Base-by-base conservation (phyloP, 64 coral and sea anemone species). In the Porites lutea region DNA sequence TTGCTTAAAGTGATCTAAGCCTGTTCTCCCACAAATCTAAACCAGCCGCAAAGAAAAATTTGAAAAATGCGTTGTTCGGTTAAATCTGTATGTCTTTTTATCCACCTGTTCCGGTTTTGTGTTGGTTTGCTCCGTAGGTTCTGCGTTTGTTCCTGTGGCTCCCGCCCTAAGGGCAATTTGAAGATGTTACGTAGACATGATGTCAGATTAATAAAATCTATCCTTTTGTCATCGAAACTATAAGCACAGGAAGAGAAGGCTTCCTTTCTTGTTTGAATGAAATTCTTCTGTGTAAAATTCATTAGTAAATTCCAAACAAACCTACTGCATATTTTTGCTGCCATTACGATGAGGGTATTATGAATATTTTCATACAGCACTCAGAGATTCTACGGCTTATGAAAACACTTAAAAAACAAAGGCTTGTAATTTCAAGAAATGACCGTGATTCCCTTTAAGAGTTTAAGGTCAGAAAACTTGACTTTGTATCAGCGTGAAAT, bases 221-320 rank as follows among this genome's bases (percentile, higher is more conserved):
- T 84, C 55, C 22, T 6, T 61, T 84, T 84, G 47, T 84, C 63
- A 48, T 84, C 59, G 7, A 43, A 65, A 68, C 3, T 68, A 2
- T 48, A n/a, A 65, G 48, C 61, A 84, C 62, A 67, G 81, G 81
- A 84, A 67, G 48, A 68, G 64, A 19, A 16, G 50, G 16, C 47
- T 21, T 84, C 27, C 27, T 0, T 37, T 61, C 20, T 84, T 84
- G 46, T 84, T 76, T 51, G 13, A 84, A 46, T 84, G 61, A 52
- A 84, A 84, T 84, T 84, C 81, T 23, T 69, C 19, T 66, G 46
- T 22, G 81, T 51, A 13, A 84, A 84, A 84, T 68, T 68, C 81
- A 48, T 65, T 55, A 7, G 16, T 51, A 20, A 59, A 37, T 3
- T 3, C 8, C 37, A 6, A 12, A 54, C 55, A 37, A 43, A 14